Evolutionary conservation across 2,888 invertebrate genomes (phyloP), one percentile per base, ranked within the genome.

Genomic region (Leptinotarsa tumamoca): DNA sequence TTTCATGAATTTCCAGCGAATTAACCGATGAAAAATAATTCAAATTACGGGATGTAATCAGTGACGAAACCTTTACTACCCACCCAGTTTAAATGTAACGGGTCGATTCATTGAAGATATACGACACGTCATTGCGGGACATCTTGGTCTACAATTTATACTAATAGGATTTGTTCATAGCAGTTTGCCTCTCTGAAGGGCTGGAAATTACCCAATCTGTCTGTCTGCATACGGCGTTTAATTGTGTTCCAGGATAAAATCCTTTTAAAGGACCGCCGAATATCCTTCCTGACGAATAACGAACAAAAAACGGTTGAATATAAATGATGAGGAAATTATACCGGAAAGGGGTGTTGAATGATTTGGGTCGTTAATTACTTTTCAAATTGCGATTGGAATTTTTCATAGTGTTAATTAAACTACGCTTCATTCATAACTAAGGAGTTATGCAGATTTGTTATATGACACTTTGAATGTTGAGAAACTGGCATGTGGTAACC

Each of bases 101-200:
- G 66, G 68, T 71, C 76, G 73, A 76, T 76, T 76, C 74, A 73
- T 78, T 72, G 74, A 67, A 79, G 73, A 79, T 77, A 79, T 76
- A 79, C 78, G 78, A 75, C 78, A 71, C 70, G 76, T 79, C 78
- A 75, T 77, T 79, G 76, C 73, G 72, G 70, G 76, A 76, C 78
- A 75, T 79, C 78, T 73, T 75, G 73, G 76, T 67, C 73, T 72
- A 76, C 78, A 79, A 79, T 79, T 79, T 79, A 79, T 79, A 79
- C 74, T 79, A 76, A 77, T 75, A 76, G 78, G 75, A 79, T 77
- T 78, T 78, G 78, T 78, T 78, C 75, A 67, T 76, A 76, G 58
- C 76, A 74, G 67, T 74, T 75, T 73, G 63, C 74, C 58, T 71
- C 78, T 71, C 73, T 67, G 68, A 76, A 75, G 78, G 75, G 76